A percentile compares a stretch with the other conserved stretches of the same genome.
Conservation (phyloP, 2,888 invertebrate genomes). For the Pseudanteris insignis region DNA sequence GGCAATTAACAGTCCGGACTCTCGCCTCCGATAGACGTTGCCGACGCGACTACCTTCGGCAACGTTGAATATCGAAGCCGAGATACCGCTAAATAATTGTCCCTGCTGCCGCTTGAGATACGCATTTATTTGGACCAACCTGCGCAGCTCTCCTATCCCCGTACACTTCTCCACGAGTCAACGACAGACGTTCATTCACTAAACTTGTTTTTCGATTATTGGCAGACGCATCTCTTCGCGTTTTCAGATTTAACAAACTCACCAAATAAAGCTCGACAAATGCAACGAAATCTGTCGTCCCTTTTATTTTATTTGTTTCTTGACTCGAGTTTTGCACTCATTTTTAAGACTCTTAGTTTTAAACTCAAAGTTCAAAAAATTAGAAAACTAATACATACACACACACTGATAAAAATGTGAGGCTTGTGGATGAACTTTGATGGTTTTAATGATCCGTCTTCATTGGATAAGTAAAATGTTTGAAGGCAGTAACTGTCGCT, state of each 20-base stretch:
- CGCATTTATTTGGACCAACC: slow-evolving; percentile 52
- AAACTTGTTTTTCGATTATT: slow-evolving; percentile 58
- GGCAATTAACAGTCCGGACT: slow-evolving; percentile 65
- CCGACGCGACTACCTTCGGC: slow-evolving; percentile 35
- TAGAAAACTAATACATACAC: too few relatives aligned
- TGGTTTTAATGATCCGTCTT: too few relatives aligned
- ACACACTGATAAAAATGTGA: too few relatives aligned
- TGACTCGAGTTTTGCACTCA: too few relatives aligned
- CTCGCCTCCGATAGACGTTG: slow-evolving; percentile 53
- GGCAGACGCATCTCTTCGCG: slow-evolving; percentile 26
- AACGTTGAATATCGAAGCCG: slow-evolving; percentile 38
- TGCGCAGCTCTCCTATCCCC: slow-evolving; percentile 37
- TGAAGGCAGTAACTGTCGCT: too few relatives aligned
- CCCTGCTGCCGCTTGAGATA: slow-evolving; percentile 61
- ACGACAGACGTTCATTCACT: slow-evolving; percentile 55
- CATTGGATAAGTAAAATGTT: too few relatives aligned
- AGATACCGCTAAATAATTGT: slow-evolving; percentile 63
- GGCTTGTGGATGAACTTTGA: too few relatives aligned
- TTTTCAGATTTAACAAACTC: slow-evolving; percentile 3
- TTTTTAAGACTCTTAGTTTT: too few relatives aligned
- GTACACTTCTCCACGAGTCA: slow-evolving; percentile 54
- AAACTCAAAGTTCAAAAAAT: too few relatives aligned
- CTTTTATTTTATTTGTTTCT: too few relatives aligned
- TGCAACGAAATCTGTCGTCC: slow-evolving; percentile 4
- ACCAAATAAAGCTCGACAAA: slow-evolving; percentile 21